Conservation (phyloP, 2,113 vertebrate genomes). For the Protobothrops flavoviridis region DNA sequence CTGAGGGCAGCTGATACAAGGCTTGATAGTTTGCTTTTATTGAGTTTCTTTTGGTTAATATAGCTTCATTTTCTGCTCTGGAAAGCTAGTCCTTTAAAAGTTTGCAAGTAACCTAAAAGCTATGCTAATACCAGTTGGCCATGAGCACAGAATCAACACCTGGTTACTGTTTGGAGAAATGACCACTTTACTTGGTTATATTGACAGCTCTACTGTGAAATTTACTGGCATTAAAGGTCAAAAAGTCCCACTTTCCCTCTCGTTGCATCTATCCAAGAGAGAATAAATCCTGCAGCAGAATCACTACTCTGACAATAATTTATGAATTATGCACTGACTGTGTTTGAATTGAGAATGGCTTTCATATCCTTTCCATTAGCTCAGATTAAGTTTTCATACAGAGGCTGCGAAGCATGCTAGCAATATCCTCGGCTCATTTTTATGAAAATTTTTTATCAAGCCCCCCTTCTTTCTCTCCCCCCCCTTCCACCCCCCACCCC, state of each 20-base stretch:
- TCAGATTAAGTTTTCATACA: constrained; percentile 99
- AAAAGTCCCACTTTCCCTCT: constrained; percentile 83
- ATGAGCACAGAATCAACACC: constrained; percentile 69
- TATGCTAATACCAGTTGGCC: constrained; percentile 79
- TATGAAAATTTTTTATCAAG: constrained; percentile 99
- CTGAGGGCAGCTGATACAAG: constrained; percentile 70
- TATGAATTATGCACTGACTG: constrained; percentile 97
- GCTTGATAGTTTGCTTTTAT: constrained; percentile 57
- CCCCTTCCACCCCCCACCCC: constrained; percentile 67
- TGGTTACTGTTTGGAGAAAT: constrained; percentile 82
- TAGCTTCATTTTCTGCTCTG: constrained; percentile 64
- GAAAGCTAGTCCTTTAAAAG: constrained; percentile 58
- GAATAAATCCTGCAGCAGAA: constrained; percentile 96
- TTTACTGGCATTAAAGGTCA: constrained; percentile 91
- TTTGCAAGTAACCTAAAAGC: constrained; percentile 70
- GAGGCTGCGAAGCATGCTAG: constrained; percentile 97
- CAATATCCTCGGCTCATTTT: constrained; percentile 99
- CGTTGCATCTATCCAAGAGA: constrained; percentile 83
- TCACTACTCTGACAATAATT: constrained; percentile 99
- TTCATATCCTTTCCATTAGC: constrained; percentile 99
- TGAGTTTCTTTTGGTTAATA: constrained; percentile 72
- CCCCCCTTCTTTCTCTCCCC: constrained; percentile 79
- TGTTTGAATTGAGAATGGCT: constrained; percentile 99
- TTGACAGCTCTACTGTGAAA: constrained; percentile 95
- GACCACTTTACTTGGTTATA: constrained; percentile 92